Conservation (phyloP, 2,113 vertebrate species). For the Myotis davidii region DNA sequence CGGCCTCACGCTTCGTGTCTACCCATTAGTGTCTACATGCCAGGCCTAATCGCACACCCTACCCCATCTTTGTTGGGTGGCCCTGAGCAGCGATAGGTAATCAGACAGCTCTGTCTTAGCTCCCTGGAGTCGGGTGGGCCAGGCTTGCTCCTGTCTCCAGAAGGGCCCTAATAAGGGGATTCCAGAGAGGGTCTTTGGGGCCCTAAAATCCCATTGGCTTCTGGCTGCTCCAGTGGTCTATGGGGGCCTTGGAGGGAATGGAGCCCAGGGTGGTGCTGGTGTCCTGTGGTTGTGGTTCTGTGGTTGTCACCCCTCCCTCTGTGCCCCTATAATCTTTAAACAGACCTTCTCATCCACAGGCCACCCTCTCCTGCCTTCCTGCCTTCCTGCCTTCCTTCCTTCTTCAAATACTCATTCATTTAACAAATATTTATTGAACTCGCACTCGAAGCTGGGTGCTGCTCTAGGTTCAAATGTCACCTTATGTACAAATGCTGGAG, state of each 20-base stretch:
- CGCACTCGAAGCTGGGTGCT: not conserved
- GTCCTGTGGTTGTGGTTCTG: not conserved
- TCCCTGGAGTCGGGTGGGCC: not conserved
- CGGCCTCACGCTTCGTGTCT: not conserved
- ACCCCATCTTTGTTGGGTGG: not conserved
- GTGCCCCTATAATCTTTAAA: not conserved
- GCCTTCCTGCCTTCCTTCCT: not conserved
- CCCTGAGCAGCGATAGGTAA: not conserved
- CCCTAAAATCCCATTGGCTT: not conserved
- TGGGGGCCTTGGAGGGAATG: not conserved
- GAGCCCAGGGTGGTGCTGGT: not conserved
- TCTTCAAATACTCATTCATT: not conserved
- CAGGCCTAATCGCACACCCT: not conserved
- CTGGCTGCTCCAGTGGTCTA: not conserved
- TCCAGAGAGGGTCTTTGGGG: not conserved
- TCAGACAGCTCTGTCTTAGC: not conserved
- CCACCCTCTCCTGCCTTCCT: not conserved
- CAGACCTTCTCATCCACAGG: not conserved
- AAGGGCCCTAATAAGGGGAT: not conserved
- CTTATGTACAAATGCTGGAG: not conserved
- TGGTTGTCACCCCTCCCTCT: not conserved
- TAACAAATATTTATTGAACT: not conserved
- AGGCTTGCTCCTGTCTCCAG: not conserved
- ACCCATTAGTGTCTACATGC: not conserved
- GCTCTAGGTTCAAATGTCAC: not conserved